A percentile compares a stretch with the other conserved stretches of the same genome.
phyloP scores from a whole-genome alignment of 2,888 invertebrate species.

The Osmoderma eremita region DNA sequence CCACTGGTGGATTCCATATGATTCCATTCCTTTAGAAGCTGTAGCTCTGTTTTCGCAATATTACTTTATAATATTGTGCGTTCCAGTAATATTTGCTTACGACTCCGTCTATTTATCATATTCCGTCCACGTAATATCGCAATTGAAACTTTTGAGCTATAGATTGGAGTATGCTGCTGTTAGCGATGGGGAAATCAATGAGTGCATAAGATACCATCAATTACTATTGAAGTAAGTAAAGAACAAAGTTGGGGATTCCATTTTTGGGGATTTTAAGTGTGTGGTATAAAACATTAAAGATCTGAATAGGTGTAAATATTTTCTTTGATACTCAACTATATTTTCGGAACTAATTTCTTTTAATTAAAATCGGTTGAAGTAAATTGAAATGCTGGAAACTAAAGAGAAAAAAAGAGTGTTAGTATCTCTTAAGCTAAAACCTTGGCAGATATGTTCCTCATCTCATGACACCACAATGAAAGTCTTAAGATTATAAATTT shows the following conservation, averaged over 20 bases:
- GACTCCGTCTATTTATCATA: constrained; percentile 33
- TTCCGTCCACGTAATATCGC: constrained; percentile 26
- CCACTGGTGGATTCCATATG: constrained; percentile 12
- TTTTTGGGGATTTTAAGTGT: no score
- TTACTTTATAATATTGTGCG: constrained; percentile 9
- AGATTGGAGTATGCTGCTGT: constrained; percentile 1
- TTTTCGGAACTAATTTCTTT: no score
- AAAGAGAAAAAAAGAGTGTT: no score
- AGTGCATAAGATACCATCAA: constrained; percentile 27
- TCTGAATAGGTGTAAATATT: no score
- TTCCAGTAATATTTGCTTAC: constrained; percentile 14
- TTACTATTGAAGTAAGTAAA: constrained; percentile 24
- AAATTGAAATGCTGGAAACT: no score
- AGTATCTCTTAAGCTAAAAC: no score
- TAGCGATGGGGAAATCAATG: constrained; percentile 5
- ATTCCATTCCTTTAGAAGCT: constrained; percentile 22
- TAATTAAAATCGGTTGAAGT: no score
- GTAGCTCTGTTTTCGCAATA: constrained; percentile 25
- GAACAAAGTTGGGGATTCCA: background rate
- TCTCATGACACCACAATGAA: no score
- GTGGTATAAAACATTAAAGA: no score
- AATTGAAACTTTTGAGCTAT: constrained; percentile 27
- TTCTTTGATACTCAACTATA: no score
- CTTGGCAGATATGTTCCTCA: no score
- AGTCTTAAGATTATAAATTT: no score